Conservation (phyloP, 1,140 invertebrate species). For the Drosophila carrolli region DNA sequence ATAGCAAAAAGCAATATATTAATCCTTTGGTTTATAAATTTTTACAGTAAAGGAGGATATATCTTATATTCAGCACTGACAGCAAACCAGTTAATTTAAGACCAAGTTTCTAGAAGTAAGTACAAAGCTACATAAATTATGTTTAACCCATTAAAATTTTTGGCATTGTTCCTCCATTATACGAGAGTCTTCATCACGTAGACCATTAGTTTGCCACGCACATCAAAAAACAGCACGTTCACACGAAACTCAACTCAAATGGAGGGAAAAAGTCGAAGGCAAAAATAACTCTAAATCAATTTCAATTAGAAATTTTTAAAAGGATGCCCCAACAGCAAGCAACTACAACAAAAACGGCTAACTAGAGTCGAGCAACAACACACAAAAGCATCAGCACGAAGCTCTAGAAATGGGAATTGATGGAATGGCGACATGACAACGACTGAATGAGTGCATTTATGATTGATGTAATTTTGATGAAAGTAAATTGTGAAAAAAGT, state of each 20-base stretch:
- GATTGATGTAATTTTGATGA: slow-evolving; percentile 81
- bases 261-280: slow-evolving; percentile 24
- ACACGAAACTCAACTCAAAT: slow-evolving; percentile 12
- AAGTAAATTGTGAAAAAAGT: slow-evolving; percentile 63
- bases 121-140: not conserved
- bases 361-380: slow-evolving; percentile 21
- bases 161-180: not conserved
- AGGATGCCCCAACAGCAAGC: slow-evolving; percentile 58
- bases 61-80: not conserved
- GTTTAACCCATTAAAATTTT: not conserved
- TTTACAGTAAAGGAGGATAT: not conserved
- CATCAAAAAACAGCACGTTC: slow-evolving; percentile 14
- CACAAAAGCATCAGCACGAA: slow-evolving; percentile 42
- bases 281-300: slow-evolving; percentile 75
- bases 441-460: slow-evolving; percentile 74
- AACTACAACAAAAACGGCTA: slow-evolving; percentile 23
- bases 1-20: too few relatives aligned
- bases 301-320: slow-evolving; percentile 77
- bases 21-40: too few relatives aligned
- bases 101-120: not conserved
- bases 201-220: slow-evolving; percentile 33
- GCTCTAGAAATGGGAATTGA: slow-evolving; percentile 69
- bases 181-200: slow-evolving; percentile 12
- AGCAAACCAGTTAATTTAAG: not conserved
- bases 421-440: slow-evolving; percentile 58